Evolutionary conservation across 1,140 invertebrate species (phyloP), one percentile per base, ranked within the genome.

Genomic region (Watersipora subatra): DNA sequence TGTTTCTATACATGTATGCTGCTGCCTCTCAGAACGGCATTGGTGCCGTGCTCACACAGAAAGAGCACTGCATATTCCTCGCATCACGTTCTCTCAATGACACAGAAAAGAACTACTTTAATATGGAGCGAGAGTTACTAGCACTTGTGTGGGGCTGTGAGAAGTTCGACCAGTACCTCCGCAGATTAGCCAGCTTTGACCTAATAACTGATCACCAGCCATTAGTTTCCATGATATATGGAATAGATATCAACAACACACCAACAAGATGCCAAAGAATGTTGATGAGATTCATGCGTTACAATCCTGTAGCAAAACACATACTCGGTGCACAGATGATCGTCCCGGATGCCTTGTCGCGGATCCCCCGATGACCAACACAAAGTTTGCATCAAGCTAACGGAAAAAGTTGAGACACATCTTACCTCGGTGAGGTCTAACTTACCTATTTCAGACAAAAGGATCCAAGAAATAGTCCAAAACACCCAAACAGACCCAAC

Each of bases 81-180:
- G 79, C 73, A 20, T 83, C 82, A 2, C 69, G 76, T 28, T 74
- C 73, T 1, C 69, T 84, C 27, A 74, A 71, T 17, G 57, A 71
- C 24, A 71, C 80, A 2, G 78, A 84, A 69, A 67, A 71, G 68
- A 81, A 77, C 56, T 84, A 84, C 59, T 71, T 77, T 19, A 79
- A 82, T 66, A 80, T 84, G 28, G 82, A 86, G 56, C 83, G 78
- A 71, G 83, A 86, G 74, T 81, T 76, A 2, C 68, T 82, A n/a
- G 78, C 79, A 7, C 73, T 83, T n/a, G 67, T 84, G 0, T 84
- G 76, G 72, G 78, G 76, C 1, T 76, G 85, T n/a, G 74, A 77
- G 62, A 82, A 82, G 70, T 85, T 84, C 72, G 72, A 79, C n/a
- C 67, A 80, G 55, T 85, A 81, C 69, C 62, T 84, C 2, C 77